Evolutionary conservation across 2,113 vertebrate genomes (phyloP).

Genomic region (Podilymbus podiceps): DNA sequence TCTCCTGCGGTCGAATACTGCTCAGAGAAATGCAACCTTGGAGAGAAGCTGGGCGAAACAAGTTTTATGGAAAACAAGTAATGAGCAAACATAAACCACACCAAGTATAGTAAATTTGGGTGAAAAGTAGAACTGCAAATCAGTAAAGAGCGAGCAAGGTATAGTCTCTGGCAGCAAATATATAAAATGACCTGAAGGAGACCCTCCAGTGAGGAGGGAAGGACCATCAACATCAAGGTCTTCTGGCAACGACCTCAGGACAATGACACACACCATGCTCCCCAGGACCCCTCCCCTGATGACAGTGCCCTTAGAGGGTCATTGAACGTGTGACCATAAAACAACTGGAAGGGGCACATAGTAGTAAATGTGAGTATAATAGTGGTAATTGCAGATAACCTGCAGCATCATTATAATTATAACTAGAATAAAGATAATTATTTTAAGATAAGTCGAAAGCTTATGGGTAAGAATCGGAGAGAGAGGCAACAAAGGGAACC

Average conservation of each 20-base stretch:
- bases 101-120: neutral
- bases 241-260: neutral
- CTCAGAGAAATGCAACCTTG: neutral
- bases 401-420: neutral
- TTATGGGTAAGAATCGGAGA: too few species aligned
- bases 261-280: fast-evolving
- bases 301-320: neutral
- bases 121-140: neutral
- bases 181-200: neutral
- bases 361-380: fast-evolving
- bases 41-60: neutral
- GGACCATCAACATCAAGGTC: neutral
- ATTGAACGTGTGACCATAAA: fast-evolving
- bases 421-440: neutral
- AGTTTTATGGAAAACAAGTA: neutral
- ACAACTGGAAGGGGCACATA: neutral
- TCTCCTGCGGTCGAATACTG: neutral
- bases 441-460: too few species aligned
- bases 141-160: neutral
- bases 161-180: neutral
- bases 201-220: neutral
- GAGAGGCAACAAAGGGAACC: too few species aligned
- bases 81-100: neutral
- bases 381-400: neutral
- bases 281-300: fast-evolving